Evolutionary conservation across 2,797 vertebrate genomes (phyloP), one percentile per base, ranked within the genome.

Genomic region (Cyprinella venusta): DNA sequence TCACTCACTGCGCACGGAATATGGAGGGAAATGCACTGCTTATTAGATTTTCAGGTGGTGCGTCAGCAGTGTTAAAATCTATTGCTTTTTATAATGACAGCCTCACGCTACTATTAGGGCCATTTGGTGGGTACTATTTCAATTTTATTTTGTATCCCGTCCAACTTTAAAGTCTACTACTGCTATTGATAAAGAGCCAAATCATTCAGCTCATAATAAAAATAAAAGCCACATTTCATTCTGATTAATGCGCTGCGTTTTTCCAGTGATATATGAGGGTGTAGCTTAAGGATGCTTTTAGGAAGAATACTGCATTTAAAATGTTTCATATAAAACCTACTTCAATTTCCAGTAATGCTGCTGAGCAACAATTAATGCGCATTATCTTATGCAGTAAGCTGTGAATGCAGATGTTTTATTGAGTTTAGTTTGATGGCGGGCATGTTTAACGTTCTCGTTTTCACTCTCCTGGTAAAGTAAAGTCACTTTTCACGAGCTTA

Each of bases 1-100:
- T 76, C 68, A 54, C 69, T 84, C 74, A 24, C 82, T 81, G 63
- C 61, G 83, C 86, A 86, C 88, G 81, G 89, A 91, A 91, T 87
- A 89, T 90, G 89, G 78, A 89, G 90, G 89, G 90, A 90, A 93
- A 92, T 93, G 90, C 87, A 87, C 87, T 89, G 87, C 50, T 83
- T 89, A 77, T 86, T 88, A 83, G 82, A 88, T 86, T 88, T 89
- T 85, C 81, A 86, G 85, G 89, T 88, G 88, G 79, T 67, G 54
- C 84, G 89, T 85, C 86, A 87, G 84, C 90, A 87, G 89, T 92
- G 86, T 89, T 90, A 87, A 88, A 89, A 89, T 86, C 75, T 76
- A 85, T 86, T 76, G 75, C 82, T 76, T 87, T 85, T 84, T 85
- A 75, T 72, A 81, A 85, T 86, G 67, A 78, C 61, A 69, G 85